Evolutionary conservation across 1,140 invertebrate species (phyloP).

Genomic region (Pogonus chalceus): DNA sequence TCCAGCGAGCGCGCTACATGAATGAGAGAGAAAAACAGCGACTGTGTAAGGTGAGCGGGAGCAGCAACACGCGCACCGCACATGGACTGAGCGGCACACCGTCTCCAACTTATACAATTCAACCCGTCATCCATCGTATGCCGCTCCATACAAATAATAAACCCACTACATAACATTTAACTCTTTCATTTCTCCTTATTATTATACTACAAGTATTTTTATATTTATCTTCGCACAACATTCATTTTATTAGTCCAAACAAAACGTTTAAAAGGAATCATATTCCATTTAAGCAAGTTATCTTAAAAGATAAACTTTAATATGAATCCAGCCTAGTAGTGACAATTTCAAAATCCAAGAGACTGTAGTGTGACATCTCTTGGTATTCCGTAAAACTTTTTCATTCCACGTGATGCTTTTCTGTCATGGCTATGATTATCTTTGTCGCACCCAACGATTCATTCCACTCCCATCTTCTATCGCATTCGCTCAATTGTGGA

Average conservation of each 20-base stretch:
- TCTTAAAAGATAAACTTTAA: too few species aligned
- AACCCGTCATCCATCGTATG: too few species aligned
- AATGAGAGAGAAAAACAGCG: background rate
- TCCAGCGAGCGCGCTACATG: conserved; percentile 11
- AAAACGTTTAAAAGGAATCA: too few species aligned
- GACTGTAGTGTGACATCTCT: background rate
- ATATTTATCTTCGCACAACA: too few species aligned
- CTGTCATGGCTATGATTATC: background rate
- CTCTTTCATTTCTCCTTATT: too few species aligned
- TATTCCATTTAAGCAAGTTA: too few species aligned
- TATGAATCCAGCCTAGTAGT: too few species aligned
- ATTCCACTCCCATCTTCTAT: background rate
- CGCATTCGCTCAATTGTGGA: background rate
- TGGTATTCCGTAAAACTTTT: background rate
- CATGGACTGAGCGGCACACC: background rate
- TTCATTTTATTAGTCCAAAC: too few species aligned
- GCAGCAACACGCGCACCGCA: background rate
- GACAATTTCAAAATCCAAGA: background rate
- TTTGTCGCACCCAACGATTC: background rate
- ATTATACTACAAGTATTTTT: too few species aligned
- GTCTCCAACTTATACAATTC: too few species aligned
- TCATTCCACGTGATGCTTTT: background rate
- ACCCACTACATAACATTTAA: too few species aligned
- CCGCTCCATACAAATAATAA: background rate
- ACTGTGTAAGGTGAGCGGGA: background rate